A percentile compares a stretch with the other conserved stretches of the same genome.
These are phyloP conservation scores for Acanthaster planci DNA, from an alignment of 35 echinoderm and acorn worm species.

Conservation along the genomic window DNA sequence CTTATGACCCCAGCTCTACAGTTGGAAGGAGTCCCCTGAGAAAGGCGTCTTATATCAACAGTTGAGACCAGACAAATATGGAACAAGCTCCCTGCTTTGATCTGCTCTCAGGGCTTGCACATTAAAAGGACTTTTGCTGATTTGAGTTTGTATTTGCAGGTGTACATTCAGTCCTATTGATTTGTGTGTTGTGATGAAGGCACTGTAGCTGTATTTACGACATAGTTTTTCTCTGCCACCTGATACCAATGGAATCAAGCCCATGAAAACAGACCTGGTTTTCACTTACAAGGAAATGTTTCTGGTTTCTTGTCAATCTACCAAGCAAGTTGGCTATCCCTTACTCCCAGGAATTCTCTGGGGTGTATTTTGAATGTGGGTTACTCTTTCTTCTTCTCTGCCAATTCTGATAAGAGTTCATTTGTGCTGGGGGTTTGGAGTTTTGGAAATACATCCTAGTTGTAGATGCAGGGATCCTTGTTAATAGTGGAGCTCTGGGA, in stretches of 20 bases:
- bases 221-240: neutral
- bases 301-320: neutral
- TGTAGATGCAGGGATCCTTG: neutral
- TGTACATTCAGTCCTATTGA: too few species aligned
- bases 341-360: constrained; percentile 2
- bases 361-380: neutral
- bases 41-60: too few species aligned
- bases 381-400: neutral
- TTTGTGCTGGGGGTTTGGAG: neutral
- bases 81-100: too few species aligned
- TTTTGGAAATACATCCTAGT: constrained; percentile 5
- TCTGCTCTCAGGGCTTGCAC: too few species aligned
- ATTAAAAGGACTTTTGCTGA: too few species aligned
- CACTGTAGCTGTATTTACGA: too few species aligned
- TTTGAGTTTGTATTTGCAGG: too few species aligned
- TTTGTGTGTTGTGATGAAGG: too few species aligned
- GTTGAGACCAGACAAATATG: too few species aligned
- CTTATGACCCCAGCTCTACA: too few species aligned
- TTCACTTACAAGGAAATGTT: neutral
- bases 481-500: too few species aligned
- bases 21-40: too few species aligned
- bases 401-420: neutral
- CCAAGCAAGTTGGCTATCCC: neutral
- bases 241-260: constrained; percentile 14
- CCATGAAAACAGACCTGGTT: constrained; percentile 4